Base-by-base conservation (phyloP, 2,113 vertebrate species). In the Tragulus kanchil region DNA sequence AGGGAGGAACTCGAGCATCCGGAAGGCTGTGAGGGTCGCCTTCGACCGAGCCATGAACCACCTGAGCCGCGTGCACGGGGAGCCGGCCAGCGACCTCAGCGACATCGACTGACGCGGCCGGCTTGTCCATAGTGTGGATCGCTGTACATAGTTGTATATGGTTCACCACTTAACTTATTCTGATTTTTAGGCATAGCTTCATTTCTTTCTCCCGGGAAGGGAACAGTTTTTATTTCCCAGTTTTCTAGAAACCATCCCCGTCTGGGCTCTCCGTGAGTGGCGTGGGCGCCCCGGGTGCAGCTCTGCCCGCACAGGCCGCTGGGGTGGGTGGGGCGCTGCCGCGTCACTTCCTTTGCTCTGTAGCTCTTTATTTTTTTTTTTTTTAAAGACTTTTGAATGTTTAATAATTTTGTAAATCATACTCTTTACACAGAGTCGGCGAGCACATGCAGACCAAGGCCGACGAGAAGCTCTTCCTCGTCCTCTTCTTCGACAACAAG, bases 371-470 rank as follows among this genome's bases (percentile, higher is more conserved):
- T 26, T 1, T 54, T 17, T 31, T 52, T 95, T 89, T n/a, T 95
- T 92, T 90, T 64, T 15, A 92, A 98, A 98, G 98, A 99, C 98
- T 98, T 98, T 98, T 98, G 99, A 99, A 99, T 99, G 99, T 99
- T 98, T 96, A 97, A 98, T 98, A 97, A 94, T 97, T 98, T 98
- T 98, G 98, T 98, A 98, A 98, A 98, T 98, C 96, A 95, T 98
- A 97, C 98, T 98, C 98, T 99, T 99, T 99, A 97, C 98, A 98
- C 98, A 98, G 98, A 99, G 98, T 99, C 3, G 99, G 99, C 90
- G 99, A 99, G 96, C 99, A 99, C 98, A 99, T 99, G 99, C 99
- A 99, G 99, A 99, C 99, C 99, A 99, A 99, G 98, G 99, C 99
- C 1, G 99, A 99, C 0, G 99, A 99, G 98, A 99, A 99, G 97